Conservation (phyloP, 2,888 invertebrate species). For the Zaprionus bogoriensis region DNA sequence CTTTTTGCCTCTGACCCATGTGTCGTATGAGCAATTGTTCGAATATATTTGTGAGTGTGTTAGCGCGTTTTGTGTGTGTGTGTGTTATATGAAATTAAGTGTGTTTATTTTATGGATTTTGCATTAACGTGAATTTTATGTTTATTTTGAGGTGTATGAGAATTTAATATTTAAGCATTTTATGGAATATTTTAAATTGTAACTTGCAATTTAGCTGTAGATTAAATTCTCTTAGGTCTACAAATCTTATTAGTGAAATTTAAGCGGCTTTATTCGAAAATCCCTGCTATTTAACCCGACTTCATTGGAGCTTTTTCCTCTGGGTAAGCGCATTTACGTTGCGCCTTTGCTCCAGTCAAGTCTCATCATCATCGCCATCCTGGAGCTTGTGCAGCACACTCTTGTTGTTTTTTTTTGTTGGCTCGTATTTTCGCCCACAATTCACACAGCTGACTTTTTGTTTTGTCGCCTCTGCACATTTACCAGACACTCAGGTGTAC, state of each 20-base stretch:
- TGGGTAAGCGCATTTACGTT: slow-evolving; percentile 32
- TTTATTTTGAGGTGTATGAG: slow-evolving; percentile 12
- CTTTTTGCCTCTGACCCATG: slow-evolving; percentile 14
- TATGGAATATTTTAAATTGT: background rate
- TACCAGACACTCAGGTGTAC: slow-evolving; percentile 41
- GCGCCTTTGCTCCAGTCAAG: slow-evolving; percentile 49
- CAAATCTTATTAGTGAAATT: slow-evolving; percentile 8
- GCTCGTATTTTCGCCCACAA: slow-evolving; percentile 34
- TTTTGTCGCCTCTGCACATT: slow-evolving; percentile 41
- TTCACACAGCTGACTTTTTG: slow-evolving; percentile 58
- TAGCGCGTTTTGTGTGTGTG: background rate
- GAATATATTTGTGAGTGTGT: background rate
- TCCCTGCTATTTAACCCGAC: slow-evolving; percentile 8
- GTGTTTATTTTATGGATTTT: slow-evolving; percentile 34
- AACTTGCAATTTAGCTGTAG: background rate
- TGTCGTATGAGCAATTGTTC: slow-evolving; percentile 26
- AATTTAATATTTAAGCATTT: background rate
- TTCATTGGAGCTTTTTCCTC: slow-evolving; percentile 14
- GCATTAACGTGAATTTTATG: slow-evolving; percentile 30
- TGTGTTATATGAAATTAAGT: slow-evolving; percentile 34
- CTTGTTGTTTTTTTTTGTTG: slow-evolving; percentile 20
- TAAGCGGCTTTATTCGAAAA: slow-evolving; percentile 21
- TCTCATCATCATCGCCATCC: slow-evolving; percentile 30
- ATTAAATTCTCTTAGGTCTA: background rate
- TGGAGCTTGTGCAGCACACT: slow-evolving; percentile 18